Evolutionary conservation across 2,888 invertebrate species (phyloP).

Genomic region (Drosophila algonquin): DNA sequence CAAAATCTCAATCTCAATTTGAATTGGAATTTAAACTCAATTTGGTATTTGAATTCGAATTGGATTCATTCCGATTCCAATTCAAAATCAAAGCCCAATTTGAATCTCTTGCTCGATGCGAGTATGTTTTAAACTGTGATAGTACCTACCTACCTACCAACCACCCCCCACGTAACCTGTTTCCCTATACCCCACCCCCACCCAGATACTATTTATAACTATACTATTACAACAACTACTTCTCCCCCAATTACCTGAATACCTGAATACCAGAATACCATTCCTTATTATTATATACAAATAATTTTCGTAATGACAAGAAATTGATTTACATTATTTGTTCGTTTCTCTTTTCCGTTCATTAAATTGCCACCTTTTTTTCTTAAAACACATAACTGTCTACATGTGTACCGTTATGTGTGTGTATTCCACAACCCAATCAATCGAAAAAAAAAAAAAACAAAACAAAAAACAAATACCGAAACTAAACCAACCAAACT

Average conservation of each 20-base stretch:
- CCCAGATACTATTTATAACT: not conserved
- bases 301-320: constrained; percentile 61
- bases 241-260: constrained; percentile 9
- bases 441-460: constrained; percentile 45
- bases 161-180: not conserved
- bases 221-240: constrained; percentile 22
- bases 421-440: constrained; percentile 67
- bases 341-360: constrained; percentile 70
- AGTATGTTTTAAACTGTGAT: not conserved
- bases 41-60: not conserved
- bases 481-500: constrained; percentile 46
- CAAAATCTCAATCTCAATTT: constrained; percentile 1
- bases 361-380: constrained; percentile 56
- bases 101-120: not conserved
- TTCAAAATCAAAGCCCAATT: not conserved
- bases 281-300: constrained; percentile 41
- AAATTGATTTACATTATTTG: constrained; percentile 70
- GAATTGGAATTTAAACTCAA: not conserved
- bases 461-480: constrained; percentile 29
- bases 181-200: not conserved
- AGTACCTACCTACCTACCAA: not conserved
- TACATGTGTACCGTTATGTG: constrained; percentile 71
- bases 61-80: not conserved
- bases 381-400: constrained; percentile 69
- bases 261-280: not conserved